A percentile compares a stretch with the other conserved stretches of the same genome.
Evolutionary conservation across 1,140 invertebrate genomes (phyloP).

Genomic region (Bombus picipes): DNA sequence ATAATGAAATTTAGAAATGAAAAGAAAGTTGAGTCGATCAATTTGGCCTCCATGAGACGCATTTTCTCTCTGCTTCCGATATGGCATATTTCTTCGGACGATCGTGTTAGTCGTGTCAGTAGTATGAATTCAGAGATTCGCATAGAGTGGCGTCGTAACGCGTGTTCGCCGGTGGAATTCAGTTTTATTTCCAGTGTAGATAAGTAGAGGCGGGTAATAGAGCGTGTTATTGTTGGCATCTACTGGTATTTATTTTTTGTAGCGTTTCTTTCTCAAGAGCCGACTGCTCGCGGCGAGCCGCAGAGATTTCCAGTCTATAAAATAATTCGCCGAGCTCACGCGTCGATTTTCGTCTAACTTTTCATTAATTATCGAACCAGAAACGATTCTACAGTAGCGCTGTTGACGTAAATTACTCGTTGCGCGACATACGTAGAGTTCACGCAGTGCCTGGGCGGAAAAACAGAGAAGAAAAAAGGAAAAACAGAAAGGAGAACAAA

Average conservation of each 20-base stretch:
- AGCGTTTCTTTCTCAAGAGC: constrained; percentile 19
- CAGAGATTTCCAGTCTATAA: neutral
- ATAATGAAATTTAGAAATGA: no score
- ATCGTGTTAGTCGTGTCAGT: neutral
- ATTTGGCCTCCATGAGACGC: no score
- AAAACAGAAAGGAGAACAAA: neutral
- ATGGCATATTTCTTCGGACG: no score
- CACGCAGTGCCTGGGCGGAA: neutral
- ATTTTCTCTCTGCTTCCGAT: no score
- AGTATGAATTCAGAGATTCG: neutral
- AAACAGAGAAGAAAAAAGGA: neutral
- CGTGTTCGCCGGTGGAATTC: neutral
- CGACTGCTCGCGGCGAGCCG: neutral
- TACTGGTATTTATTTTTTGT: constrained; percentile 28
- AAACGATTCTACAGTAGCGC: neutral
- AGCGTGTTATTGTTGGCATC: constrained; percentile 29
- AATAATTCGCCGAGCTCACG: constrained; percentile 3
- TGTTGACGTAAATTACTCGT: neutral
- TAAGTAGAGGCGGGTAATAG: neutral
- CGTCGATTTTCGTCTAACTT: neutral
- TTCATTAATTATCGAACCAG: neutral
- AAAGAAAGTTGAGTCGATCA: no score
- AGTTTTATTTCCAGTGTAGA: constrained; percentile 8
- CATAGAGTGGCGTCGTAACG: neutral
- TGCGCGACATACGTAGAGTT: neutral